Conservation (phyloP, 2,888 invertebrate species). For the Agrochola lychnidis region DNA sequence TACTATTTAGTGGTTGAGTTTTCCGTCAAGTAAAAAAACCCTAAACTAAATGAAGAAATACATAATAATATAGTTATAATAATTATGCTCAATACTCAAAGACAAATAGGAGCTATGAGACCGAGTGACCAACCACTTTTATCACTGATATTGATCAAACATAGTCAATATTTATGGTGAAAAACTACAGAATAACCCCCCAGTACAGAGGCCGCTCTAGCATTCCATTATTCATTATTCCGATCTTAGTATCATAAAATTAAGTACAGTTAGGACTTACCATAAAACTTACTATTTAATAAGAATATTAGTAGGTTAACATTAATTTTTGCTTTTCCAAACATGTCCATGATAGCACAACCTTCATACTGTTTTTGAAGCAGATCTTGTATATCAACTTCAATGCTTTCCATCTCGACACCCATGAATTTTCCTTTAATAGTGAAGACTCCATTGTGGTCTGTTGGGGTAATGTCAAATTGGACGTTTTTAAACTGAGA, state of each 20-base stretch:
- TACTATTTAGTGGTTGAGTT: slow-evolving; percentile 1
- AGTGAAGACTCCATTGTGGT: slow-evolving; percentile 92
- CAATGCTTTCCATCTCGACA: slow-evolving; percentile 93
- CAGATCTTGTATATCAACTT: slow-evolving; percentile 93
- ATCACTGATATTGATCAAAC: slow-evolving; percentile 2
- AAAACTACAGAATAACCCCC: slow-evolving; percentile 1
- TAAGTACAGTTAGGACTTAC: slow-evolving; percentile 81
- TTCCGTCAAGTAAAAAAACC: slow-evolving; percentile 7
- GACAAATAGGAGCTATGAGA: slow-evolving; percentile 13
- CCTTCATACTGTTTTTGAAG: slow-evolving; percentile 95
- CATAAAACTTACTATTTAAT: slow-evolving; percentile 94
- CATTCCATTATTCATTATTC: background rate
- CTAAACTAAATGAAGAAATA: background rate
- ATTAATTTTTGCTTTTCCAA: slow-evolving; percentile 94
- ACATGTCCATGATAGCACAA: slow-evolving; percentile 94
- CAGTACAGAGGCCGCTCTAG: background rate
- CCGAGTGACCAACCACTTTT: background rate
- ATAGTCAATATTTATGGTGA: background rate
- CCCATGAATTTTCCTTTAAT: slow-evolving; percentile 95
- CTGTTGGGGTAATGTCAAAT: slow-evolving; percentile 93
- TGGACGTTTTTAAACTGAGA: slow-evolving; percentile 94
- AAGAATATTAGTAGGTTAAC: slow-evolving; percentile 94
- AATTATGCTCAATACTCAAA: slow-evolving; percentile 17
- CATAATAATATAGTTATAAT: slow-evolving; percentile 6
- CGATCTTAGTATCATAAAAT: background rate